These are phyloP conservation scores for Tenthredo scrophulariae DNA, from an alignment of 2,888 invertebrate genomes.

Conservation along the genomic window DNA sequence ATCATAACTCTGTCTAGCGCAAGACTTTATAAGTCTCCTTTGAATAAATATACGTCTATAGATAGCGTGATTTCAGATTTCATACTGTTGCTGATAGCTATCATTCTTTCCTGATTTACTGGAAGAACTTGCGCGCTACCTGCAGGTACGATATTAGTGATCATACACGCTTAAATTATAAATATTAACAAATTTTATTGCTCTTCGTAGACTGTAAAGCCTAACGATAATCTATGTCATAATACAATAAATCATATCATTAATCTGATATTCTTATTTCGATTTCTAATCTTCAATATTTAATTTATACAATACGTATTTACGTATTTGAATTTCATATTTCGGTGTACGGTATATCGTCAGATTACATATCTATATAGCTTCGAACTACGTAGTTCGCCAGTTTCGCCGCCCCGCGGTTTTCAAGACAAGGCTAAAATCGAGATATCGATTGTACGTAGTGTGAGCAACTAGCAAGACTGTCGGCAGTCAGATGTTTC, in stretches of 20 bases:
- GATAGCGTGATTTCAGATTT: constrained; percentile 22
- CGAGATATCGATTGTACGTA: constrained; percentile 25
- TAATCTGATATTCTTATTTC: not conserved
- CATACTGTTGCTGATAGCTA: not conserved
- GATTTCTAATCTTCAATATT: not conserved
- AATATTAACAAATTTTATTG: not conserved
- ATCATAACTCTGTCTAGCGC: constrained; percentile 35
- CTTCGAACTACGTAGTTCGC: not conserved
- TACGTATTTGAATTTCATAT: not conserved
- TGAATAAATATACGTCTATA: not conserved
- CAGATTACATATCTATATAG: not conserved
- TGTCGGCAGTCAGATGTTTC: constrained; percentile 27
- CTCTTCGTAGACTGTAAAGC: too few relatives aligned
- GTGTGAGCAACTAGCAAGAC: not conserved
- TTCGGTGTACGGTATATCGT: not conserved
- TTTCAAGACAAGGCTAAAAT: constrained; percentile 8
- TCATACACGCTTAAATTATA: not conserved
- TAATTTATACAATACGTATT: not conserved
- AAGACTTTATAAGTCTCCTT: constrained; percentile 14
- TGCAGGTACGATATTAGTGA: not conserved
- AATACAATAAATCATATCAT: not conserved
- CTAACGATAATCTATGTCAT: not conserved
- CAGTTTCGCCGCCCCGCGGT: not conserved
- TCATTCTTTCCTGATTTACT: not conserved
- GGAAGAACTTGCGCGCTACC: not conserved